These are phyloP conservation scores for Machimus atricapillus DNA, from an alignment of 2,888 invertebrate genomes.

Conservation along the genomic window DNA sequence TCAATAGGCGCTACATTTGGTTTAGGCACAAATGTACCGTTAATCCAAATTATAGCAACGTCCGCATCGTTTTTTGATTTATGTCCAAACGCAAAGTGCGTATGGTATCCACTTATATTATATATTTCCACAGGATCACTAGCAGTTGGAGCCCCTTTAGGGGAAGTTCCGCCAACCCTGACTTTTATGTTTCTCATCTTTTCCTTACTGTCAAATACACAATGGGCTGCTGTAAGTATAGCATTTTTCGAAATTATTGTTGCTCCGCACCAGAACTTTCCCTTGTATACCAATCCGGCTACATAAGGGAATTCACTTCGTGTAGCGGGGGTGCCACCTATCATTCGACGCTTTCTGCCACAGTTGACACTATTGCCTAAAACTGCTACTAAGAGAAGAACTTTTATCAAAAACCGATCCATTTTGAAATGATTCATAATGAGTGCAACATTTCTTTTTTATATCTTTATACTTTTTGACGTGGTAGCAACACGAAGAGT, in stretches of 20 bases:
- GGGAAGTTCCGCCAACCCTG: not conserved
- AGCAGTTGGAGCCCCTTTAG: not conserved
- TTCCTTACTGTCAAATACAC: not conserved
- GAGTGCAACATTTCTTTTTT: not conserved
- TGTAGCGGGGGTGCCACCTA: not conserved
- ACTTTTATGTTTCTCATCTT: not conserved
- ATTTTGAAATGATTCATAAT: not conserved
- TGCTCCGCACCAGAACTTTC: conserved; percentile 3
- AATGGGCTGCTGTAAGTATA: conserved; percentile 9
- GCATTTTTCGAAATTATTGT: not conserved
- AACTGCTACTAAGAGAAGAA: not conserved
- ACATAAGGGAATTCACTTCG: not conserved
- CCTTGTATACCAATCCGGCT: not conserved
- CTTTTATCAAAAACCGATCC: not conserved
- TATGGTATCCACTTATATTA: not conserved
- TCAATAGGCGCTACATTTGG: not conserved
- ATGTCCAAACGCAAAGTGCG: not conserved
- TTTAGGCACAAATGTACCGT: not conserved
- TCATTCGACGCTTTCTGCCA: not conserved
- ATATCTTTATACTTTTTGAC: not conserved
- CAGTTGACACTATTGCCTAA: not conserved
- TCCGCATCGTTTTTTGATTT: not conserved
- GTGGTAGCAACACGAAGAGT: too few relatives aligned
- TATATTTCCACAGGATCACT: not conserved
- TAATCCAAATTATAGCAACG: not conserved